Evolutionary conservation across 1,140 invertebrate genomes (phyloP), one percentile per base, ranked within the genome.

Genomic region (Listronotus bonariensis): DNA sequence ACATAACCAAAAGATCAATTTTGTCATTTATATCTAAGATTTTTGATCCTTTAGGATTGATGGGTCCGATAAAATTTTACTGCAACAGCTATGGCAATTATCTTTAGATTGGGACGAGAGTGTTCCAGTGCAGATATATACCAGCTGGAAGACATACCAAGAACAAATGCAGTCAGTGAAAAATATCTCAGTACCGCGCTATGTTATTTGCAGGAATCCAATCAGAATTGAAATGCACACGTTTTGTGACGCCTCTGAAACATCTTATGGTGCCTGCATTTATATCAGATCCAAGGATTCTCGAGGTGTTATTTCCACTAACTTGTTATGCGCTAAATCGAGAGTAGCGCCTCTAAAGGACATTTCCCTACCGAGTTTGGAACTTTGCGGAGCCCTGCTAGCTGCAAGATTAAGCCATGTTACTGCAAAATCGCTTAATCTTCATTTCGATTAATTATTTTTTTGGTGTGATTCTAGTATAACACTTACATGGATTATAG

Each of bases 51-150:
- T 41, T 72, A 32, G 77, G 75, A 10, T 58, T 73, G 8, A 32
- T 77, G 0, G 41, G 56, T 0, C 78, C 15, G 69, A 68, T 11
- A 80, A 79, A 68, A 65, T 74, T 3, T n/a, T n/a, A n/a, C n/a
- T n/a, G n/a, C n/a, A n/a, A n/a, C n/a, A n/a, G n/a, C n/a, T n/a
- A n/a, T n/a, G 77, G 77, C 40, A 63, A 42, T 2, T 64, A 8
- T 74, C 75, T 17, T 9, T 78, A 3, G 56, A 42, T 1, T 80
- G 77, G 76, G 77, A 80, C 61, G 74, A 79, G 20, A 56, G 68
- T n/a, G 7, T 79, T 0, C 72, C 75, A 9, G 3, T 15, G 9
- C 34, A 68, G 15, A 20, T 72, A 17, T 42, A 68, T 36, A 56
- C 59, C 5, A 31, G 7, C 3, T 70, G 61, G 69, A n/a, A 14